Base-by-base conservation (phyloP, 2,113 vertebrate species). In the Calypte anna region DNA sequence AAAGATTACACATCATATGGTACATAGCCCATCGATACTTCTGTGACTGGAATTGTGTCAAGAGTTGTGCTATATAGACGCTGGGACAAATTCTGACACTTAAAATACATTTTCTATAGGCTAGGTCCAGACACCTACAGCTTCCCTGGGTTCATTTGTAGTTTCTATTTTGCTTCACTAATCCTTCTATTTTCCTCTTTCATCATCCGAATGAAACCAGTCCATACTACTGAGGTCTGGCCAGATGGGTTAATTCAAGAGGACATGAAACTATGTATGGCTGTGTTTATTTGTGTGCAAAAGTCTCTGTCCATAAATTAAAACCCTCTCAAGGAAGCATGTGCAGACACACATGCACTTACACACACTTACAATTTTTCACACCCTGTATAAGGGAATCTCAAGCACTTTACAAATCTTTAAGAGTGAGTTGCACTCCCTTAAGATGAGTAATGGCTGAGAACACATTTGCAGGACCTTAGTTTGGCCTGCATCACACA, bases 381-480 rank as follows among this genome's bases (percentile, higher is more conserved):
- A 92, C 88, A 90, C 82, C 66, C 63, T 92, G 58, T 57, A 44
- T 21, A 91, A 86, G 72, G 86, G 61, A 91, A 91, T 94, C 62
- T 93, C 82, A 86, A 88, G 73, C 88, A 92, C 82, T 94, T 96
- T 88, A 86, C 94, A 94, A 96, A 95, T 93, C 86, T 88, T 91
- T 86, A 88, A 57, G 62, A 82, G 82, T 62, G 64, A 33, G 51
- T 27, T 91, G 69, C 77, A 76, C 77, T 90, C 73, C 61, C 61
- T 82, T 72, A 83, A 88, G 85, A 83, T 92, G 74, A 95, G n/a
- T 88, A 90, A 94, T 92, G 82, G 33, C 62, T 24, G 51, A 95
- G 73, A 86, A 90, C 62, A 84, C 36, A 84, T 90, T 91, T 90
- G 46, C 79, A 86, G 73, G 82, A 95, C 54, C 82, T 90, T 46